These are phyloP conservation scores for Scaptomyza reducta DNA, from an alignment of 2,888 invertebrate species.

Conservation along the genomic window DNA sequence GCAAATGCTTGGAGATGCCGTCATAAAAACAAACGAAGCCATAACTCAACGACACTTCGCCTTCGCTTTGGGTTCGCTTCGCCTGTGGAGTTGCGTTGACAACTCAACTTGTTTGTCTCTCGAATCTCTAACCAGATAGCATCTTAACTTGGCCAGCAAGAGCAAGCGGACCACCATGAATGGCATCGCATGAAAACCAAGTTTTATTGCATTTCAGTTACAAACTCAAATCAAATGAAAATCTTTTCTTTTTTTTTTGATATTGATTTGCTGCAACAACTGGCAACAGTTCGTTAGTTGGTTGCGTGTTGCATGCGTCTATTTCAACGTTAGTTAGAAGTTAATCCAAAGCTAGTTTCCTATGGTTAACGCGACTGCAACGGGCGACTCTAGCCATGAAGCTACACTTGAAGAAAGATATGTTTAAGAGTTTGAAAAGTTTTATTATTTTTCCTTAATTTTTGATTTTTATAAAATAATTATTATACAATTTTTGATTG, in stretches of 20 bases:
- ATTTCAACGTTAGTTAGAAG: not conserved
- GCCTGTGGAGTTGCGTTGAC: slow-evolving; percentile 71
- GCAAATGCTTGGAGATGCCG: slow-evolving; percentile 41
- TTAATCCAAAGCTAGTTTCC: slow-evolving; percentile 32
- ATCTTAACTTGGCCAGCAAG: slow-evolving; percentile 41
- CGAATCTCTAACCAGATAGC: slow-evolving; percentile 41
- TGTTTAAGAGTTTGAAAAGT: too few species aligned
- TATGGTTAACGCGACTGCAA: slow-evolving; percentile 10
- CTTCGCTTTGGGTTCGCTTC: not conserved
- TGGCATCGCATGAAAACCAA: slow-evolving; percentile 19
- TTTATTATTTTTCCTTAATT: too few species aligned
- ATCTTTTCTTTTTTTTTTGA: slow-evolving; percentile 63
- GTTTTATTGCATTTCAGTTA: slow-evolving; percentile 16
- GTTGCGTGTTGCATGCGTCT: not conserved
- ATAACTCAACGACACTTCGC: slow-evolving; percentile 73
- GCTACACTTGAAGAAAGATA: not conserved
- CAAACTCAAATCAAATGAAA: slow-evolving; percentile 71
- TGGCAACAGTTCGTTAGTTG: slow-evolving; percentile 3
- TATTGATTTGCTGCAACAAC: slow-evolving; percentile 72
- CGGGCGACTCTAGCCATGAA: not conserved
- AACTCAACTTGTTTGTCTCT: slow-evolving; percentile 73
- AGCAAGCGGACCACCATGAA: slow-evolving; percentile 46
- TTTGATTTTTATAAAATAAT: too few species aligned
- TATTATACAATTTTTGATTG: too few species aligned
- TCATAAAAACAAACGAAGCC: slow-evolving; percentile 52